Percentiles rank a stretch among this genome's conserved stretches.
Evolutionary conservation across 2,888 invertebrate species (phyloP).

Genomic region (Cheilosia pagana): DNA sequence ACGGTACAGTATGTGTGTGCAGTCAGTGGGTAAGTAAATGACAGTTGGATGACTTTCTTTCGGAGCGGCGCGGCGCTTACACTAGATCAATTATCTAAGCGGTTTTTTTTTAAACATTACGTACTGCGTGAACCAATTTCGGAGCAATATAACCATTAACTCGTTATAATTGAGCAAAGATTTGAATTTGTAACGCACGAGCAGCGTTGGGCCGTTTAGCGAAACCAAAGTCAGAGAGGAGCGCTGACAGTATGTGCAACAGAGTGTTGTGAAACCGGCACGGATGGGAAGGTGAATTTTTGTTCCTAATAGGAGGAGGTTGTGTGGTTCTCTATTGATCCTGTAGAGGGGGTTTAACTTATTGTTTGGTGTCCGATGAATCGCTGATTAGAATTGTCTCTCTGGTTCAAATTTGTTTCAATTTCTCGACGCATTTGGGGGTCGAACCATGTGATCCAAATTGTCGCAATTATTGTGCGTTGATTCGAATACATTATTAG

Average conservation of each 20-base stretch:
- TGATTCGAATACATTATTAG: too few relatives aligned
- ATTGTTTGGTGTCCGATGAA: too few relatives aligned
- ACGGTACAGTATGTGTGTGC: slow-evolving; percentile 10
- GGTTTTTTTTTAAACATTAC: slow-evolving; percentile 9
- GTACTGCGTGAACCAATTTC: slow-evolving; percentile 43
- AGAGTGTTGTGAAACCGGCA: slow-evolving; percentile 23
- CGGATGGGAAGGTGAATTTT: background rate
- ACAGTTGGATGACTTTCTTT: slow-evolving; percentile 45
- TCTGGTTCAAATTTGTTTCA: too few relatives aligned
- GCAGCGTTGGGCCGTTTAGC: background rate
- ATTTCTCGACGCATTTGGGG: too few relatives aligned
- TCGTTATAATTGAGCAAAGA: slow-evolving; percentile 22
- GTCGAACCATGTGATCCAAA: too few relatives aligned
- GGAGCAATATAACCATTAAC: slow-evolving; percentile 3
- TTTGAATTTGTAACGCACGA: slow-evolving; percentile 52
- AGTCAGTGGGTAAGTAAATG: slow-evolving; percentile 34
- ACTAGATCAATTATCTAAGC: slow-evolving; percentile 55
- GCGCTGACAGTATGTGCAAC: background rate
- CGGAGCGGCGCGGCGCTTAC: slow-evolving; percentile 26
- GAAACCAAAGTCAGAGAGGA: too few relatives aligned
- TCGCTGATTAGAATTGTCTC: too few relatives aligned
- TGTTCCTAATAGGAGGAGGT: too few relatives aligned
- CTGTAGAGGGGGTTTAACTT: too few relatives aligned
- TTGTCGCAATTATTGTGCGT: too few relatives aligned
- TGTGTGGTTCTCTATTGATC: too few relatives aligned